These are phyloP conservation scores for Euwallacea similis DNA, from an alignment of 1,140 invertebrate genomes.

Conservation along the genomic window DNA sequence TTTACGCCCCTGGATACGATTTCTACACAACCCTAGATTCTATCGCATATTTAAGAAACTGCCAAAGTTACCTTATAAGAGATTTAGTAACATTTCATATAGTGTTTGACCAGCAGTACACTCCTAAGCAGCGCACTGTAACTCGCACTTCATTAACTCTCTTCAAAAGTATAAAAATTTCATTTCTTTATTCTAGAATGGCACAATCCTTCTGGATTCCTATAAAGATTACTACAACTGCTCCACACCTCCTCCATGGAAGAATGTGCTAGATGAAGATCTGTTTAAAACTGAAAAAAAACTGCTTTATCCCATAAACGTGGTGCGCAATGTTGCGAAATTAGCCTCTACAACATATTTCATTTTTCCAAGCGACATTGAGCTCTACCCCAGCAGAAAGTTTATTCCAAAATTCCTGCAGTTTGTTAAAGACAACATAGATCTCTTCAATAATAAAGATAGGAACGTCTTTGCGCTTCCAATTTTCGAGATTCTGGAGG, in stretches of 20 bases:
- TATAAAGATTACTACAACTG: slow-evolving; percentile 41
- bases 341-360: slow-evolving; percentile 63
- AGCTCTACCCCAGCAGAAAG: slow-evolving; percentile 63
- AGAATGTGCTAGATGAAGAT: slow-evolving; percentile 24
- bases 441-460: slow-evolving; percentile 22
- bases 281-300: slow-evolving; percentile 55
- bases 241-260: slow-evolving; percentile 32
- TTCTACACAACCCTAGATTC: slow-evolving; percentile 60
- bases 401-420: slow-evolving; percentile 50
- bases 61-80: slow-evolving; percentile 56
- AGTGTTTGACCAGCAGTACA: slow-evolving; percentile 64
- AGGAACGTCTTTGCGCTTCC: slow-evolving; percentile 53
- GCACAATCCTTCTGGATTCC: slow-evolving; percentile 10
- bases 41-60: slow-evolving; percentile 63
- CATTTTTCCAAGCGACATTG: slow-evolving; percentile 76
- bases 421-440: slow-evolving; percentile 41
- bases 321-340: slow-evolving; percentile 71
- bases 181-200: slow-evolving; percentile 4
- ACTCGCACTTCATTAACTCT: neutral
- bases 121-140: slow-evolving; percentile 54
- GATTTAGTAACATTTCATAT: slow-evolving; percentile 68
- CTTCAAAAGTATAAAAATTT: neutral
- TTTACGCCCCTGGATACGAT: slow-evolving; percentile 70
- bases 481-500: slow-evolving; percentile 57
- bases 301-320: slow-evolving; percentile 72